These are phyloP conservation scores for Drosophila pandora DNA, from an alignment of 1,140 invertebrate species.

Conservation along the genomic window DNA sequence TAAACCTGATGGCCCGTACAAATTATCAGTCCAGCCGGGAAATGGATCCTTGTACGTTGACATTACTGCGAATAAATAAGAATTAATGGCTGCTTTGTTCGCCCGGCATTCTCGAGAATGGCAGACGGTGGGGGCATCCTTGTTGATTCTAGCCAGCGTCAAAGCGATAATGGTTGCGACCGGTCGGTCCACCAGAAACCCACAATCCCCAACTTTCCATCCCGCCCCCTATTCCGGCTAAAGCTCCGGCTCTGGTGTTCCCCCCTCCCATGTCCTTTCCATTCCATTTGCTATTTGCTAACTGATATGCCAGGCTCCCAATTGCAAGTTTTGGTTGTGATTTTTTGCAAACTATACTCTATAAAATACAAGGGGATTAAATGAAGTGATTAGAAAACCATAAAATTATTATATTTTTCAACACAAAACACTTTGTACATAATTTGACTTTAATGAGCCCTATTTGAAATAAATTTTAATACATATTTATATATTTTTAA, in stretches of 20 bases:
- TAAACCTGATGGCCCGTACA: constrained; percentile 89
- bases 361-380: neutral
- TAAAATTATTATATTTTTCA: neutral
- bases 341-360: constrained; percentile 40
- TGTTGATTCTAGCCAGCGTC: constrained; percentile 73
- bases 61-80: constrained; percentile 86
- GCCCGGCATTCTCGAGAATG: constrained; percentile 14
- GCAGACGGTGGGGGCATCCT: constrained; percentile 39
- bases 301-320: constrained; percentile 75
- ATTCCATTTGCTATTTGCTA: constrained; percentile 48
- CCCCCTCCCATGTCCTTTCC: constrained; percentile 4
- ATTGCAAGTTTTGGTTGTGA: constrained; percentile 71
- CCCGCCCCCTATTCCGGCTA: neutral
- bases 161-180: constrained; percentile 66
- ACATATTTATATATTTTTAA: neutral
- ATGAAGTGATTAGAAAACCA: no score
- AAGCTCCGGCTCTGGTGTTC: neutral
- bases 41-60: constrained; percentile 89
- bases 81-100: constrained; percentile 78
- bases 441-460: no score
- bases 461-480: neutral
- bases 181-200: neutral
- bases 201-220: constrained; percentile 1
- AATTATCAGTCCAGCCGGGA: constrained; percentile 92
- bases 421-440: no score